A percentile compares a stretch with the other conserved stretches of the same genome.
These are phyloP conservation scores for Hypanus sabinus DNA, from an alignment of 2,113 vertebrate species.

Conservation along the genomic window DNA sequence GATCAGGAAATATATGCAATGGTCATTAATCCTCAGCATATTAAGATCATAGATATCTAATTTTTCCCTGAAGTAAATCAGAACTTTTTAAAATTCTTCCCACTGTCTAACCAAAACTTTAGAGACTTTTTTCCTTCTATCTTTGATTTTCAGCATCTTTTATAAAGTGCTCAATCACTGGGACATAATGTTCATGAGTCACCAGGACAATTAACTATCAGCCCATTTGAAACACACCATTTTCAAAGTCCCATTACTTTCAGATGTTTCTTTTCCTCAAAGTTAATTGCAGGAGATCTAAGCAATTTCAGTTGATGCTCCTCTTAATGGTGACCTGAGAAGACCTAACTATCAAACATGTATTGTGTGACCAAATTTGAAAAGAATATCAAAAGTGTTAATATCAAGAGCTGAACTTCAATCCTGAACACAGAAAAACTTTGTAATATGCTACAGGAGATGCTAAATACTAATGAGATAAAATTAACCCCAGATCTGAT, in stretches of 20 bases:
- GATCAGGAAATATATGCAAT: neutral
- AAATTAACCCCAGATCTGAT: neutral
- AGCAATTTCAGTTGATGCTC: conserved; percentile 13
- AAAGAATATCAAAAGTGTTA: neutral
- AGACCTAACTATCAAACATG: neutral
- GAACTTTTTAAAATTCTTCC: neutral
- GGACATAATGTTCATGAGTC: neutral
- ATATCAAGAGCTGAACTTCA: neutral
- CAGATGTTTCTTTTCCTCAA: neutral
- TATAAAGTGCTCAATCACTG: neutral
- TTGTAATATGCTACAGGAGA: neutral
- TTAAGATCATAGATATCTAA: neutral
- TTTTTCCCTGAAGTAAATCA: neutral
- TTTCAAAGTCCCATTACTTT: neutral
- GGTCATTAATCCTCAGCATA: neutral
- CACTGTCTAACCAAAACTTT: neutral
- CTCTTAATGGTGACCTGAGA: neutral
- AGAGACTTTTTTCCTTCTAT: neutral
- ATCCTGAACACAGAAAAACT: neutral
- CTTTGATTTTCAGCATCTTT: neutral
- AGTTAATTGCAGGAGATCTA: neutral
- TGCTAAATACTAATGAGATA: neutral
- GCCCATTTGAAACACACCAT: neutral
- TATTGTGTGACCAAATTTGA: neutral
- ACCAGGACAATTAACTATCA: neutral